Base-by-base conservation (phyloP, 2,113 vertebrate genomes). In the Carassius auratus region DNA sequence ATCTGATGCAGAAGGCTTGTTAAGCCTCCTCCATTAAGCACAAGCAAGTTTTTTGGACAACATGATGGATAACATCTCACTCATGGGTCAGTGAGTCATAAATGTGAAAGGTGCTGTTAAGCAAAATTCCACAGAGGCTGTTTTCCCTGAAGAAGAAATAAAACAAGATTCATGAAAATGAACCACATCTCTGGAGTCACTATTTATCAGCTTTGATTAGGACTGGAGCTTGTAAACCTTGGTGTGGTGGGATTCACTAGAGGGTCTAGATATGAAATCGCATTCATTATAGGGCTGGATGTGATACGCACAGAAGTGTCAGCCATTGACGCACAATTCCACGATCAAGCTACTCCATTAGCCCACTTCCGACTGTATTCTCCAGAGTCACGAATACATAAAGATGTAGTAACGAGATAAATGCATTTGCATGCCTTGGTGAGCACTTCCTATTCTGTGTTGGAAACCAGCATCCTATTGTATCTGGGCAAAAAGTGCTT, bases 371-470 rank as follows among this genome's bases (percentile, higher is more conserved):
- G 42, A 68, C 21, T 42, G 26, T 71, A 30, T 62, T 33, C 76
- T 74, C 82, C 9, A 71, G 42, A 87, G 68, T 50, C 80, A 73
- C 21, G 33, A 57, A 59, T 26, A 80, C 36, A 75, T 50, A 61
- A 81, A 85, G 83, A 78, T 83, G 17, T 69, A 69, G 66, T 87
- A 76, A 87, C 30, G 68, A 81, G 45, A 81, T 87, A 69, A 85
- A 82, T 6, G 12, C 38, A 33, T 71, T 85, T 69, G 48, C 66
- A 48, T 83, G 57, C 48, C 61, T 84, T 77, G 83, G 69, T 23
- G 36, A 62, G 26, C 38, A 57, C 59, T 79, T 75, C 57, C 13
- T 85, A 38, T 81, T 38, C 21, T n/a, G 42, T 1, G 0, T n/a
- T 9, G 15, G 5, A 83, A 57, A 73, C 64, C 52, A 69, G 42